Evolutionary conservation across 2,888 invertebrate genomes (phyloP), one percentile per base, ranked within the genome.

Genomic region (Cenopis cana): DNA sequence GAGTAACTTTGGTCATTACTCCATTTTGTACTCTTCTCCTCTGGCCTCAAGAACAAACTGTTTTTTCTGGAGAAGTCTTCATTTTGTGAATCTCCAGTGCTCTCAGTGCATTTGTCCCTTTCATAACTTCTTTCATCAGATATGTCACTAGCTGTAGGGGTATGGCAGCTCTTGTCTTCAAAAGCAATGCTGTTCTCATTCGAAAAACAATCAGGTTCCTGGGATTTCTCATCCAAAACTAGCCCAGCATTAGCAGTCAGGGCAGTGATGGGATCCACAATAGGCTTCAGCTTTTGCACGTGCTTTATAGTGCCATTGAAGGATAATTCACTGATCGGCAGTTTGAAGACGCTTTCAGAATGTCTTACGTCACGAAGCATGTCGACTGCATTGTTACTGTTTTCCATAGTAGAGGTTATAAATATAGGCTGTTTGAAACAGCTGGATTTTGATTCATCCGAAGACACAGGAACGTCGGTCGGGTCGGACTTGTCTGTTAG

Each of bases 361-460:
- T 82, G 85, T 77, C 84, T 85, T n/a, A 86, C 84, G 76, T 87
- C 84, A 76, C 84, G 85, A 66, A 91, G 93, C 83, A 91, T 78
- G 72, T 94, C 94, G 3, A 93, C 90, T 5, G 94, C 94, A 84
- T 94, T 94, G 75, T 91, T 94, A 74, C 94, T 94, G 73, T 94
- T 94, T 78, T 94, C 94, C 94, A 94, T 94, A 59, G 91, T 93
- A 73, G 93, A 90, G 77, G 91, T 89, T 85, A 93, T 88, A 59
- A 93, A 91, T 61, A 91, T 83, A 24, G 91, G 87, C 60, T 86
- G 87, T 73, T 89, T 90, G 73, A 85, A 82, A 68, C 78, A 76
- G 72, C 84, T 85, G 9, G 82, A 82, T 78, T 88, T 90, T 0
- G 87, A 89, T 69, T 92, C 92, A 75, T 92, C 92, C 0, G 89